phyloP scores from a whole-genome alignment of 92 coral and sea anemone species.

The Siderastrea radians region DNA sequence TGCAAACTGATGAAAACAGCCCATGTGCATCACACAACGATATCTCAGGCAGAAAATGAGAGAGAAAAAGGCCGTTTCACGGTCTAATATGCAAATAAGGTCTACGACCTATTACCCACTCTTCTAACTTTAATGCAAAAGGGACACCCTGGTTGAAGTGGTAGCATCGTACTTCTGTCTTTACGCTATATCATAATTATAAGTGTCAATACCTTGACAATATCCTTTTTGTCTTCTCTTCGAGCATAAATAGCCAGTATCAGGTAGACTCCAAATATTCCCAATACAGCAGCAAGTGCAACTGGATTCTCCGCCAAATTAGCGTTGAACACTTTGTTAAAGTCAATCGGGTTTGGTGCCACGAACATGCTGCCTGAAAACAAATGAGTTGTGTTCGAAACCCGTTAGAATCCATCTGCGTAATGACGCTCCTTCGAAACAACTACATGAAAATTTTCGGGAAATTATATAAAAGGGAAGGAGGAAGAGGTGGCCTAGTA shows the following conservation, averaged over 20 bases:
- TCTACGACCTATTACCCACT: not conserved
- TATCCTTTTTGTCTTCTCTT: slow-evolving; percentile 91
- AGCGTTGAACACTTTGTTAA: slow-evolving; percentile 89
- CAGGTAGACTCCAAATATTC: slow-evolving; percentile 85
- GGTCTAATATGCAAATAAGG: too few species aligned
- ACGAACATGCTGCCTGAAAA: slow-evolving; percentile 91
- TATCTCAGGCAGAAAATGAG: too few species aligned
- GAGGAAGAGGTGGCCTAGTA: too few species aligned
- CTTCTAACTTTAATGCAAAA: not conserved
- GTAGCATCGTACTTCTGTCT: not conserved
- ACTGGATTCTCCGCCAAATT: slow-evolving; percentile 92
- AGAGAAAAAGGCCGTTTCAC: too few species aligned
- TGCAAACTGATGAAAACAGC: too few species aligned
- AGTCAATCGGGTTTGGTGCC: slow-evolving; percentile 97
- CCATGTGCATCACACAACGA: too few species aligned
- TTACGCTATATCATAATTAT: too few species aligned
- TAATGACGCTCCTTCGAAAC: too few species aligned
- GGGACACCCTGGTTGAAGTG: not conserved
- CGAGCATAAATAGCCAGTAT: slow-evolving; percentile 92
- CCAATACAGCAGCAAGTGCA: slow-evolving; percentile 80
- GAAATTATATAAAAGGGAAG: too few species aligned
- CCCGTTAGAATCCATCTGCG: not conserved
- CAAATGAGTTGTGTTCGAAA: not conserved
- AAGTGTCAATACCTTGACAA: slow-evolving; percentile 71
- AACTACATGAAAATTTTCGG: too few species aligned